These are phyloP conservation scores for Mamestra configurata DNA, from an alignment of 1,140 invertebrate genomes.

Conservation along the genomic window DNA sequence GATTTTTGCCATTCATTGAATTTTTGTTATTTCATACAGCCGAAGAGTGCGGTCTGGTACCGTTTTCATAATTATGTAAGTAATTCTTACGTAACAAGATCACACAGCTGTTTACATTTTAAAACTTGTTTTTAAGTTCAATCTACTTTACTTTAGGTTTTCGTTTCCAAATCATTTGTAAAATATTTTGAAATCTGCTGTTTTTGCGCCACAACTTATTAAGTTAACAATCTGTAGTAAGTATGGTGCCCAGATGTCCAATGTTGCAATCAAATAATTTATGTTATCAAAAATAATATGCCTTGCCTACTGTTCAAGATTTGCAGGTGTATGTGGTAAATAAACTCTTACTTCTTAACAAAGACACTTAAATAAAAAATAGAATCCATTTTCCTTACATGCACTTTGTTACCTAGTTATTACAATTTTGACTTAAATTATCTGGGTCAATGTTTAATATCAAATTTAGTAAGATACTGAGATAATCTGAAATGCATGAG, in stretches of 20 bases:
- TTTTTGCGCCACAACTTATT: slow-evolving; percentile 1
- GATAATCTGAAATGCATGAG: not conserved
- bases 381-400: too few relatives aligned
- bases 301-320: too few relatives aligned
- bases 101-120: not conserved
- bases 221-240: not conserved
- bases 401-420: too few relatives aligned
- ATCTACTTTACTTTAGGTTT: not conserved
- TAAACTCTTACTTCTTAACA: too few relatives aligned
- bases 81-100: slow-evolving; percentile 17
- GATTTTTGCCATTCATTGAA: not conserved
- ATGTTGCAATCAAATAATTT: not conserved
- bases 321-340: too few relatives aligned
- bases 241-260: not conserved
- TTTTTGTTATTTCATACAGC: not conserved
- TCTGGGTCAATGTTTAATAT: slow-evolving; percentile 13
- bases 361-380: too few relatives aligned
- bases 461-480: not conserved
- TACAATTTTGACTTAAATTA: not conserved
- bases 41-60: not conserved
- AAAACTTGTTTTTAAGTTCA: slow-evolving; percentile 20
- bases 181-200: slow-evolving; percentile 1
- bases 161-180: not conserved
- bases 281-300: slow-evolving; percentile 6
- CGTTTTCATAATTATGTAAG: not conserved